These are phyloP conservation scores for Caenorhabditis sulstoni DNA, from an alignment of 2,888 invertebrate species.

Conservation along the genomic window DNA sequence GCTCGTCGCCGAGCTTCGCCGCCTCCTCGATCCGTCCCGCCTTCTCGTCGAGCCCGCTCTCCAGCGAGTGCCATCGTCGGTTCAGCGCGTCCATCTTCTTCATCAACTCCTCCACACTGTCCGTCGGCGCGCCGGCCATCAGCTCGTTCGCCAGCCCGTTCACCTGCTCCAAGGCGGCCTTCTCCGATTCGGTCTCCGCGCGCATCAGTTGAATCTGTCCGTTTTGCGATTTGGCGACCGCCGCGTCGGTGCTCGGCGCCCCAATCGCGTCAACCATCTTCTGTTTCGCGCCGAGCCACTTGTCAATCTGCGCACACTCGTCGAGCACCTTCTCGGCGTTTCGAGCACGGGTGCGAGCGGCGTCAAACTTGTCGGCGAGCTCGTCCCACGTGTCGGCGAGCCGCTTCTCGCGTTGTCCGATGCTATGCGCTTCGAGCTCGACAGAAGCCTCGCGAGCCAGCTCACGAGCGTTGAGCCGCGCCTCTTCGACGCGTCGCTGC, in stretches of 20 bases:
- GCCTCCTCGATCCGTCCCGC: constrained; percentile 57
- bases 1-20: constrained; percentile 54
- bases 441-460: constrained; percentile 56
- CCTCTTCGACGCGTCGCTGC: constrained; percentile 61
- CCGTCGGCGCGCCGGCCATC: constrained; percentile 77
- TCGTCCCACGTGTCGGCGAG: constrained; percentile 68
- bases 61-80: constrained; percentile 84
- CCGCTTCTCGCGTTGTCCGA: constrained; percentile 56
- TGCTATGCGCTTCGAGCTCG: constrained; percentile 52
- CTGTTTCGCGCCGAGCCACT: constrained; percentile 94
- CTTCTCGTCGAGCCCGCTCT: constrained; percentile 63
- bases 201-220: constrained; percentile 84
- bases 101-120: constrained; percentile 49
- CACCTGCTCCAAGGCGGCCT: constrained; percentile 90
- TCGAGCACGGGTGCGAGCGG: constrained; percentile 83
- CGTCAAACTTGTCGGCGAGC: constrained; percentile 63
- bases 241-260: constrained; percentile 94
- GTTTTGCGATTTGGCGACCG: constrained; percentile 83
- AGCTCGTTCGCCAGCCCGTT: constrained; percentile 89
- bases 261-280: constrained; percentile 95
- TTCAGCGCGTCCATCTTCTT: constrained; percentile 85
- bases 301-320: constrained; percentile 88
- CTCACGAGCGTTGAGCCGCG: constrained; percentile 55
- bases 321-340: constrained; percentile 94
- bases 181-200: constrained; percentile 94